These are phyloP conservation scores for Hyperoplus lanceolatus DNA, from an alignment of 2,797 vertebrate genomes.

Conservation along the genomic window DNA sequence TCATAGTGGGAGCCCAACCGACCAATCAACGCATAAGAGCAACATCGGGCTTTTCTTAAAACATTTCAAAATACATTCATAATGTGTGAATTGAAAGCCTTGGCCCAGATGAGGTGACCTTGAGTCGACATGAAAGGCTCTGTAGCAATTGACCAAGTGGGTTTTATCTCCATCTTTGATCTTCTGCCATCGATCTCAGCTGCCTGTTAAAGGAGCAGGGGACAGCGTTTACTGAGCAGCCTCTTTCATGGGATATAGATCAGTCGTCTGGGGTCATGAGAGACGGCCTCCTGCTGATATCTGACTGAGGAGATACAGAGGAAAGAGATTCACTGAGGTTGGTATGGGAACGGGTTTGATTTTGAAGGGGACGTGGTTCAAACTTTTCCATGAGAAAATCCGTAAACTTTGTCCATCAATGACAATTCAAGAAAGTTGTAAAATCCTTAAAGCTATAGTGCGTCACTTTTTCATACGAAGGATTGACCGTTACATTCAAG, in stretches of 20 bases:
- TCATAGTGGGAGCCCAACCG: neutral
- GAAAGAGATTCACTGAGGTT: slow-evolving; percentile 27
- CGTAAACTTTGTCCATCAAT: neutral
- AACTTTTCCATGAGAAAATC: slow-evolving; percentile 18
- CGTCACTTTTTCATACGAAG: no score
- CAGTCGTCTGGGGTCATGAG: slow-evolving; percentile 52
- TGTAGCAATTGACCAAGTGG: slow-evolving; percentile 58
- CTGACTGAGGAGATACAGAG: slow-evolving; percentile 56
- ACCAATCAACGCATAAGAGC: slow-evolving; percentile 6
- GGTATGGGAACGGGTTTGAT: slow-evolving; percentile 23
- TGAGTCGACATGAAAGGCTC: slow-evolving; percentile 54
- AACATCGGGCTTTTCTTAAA: no score
- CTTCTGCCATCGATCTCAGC: slow-evolving; percentile 67
- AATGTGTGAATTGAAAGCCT: slow-evolving; percentile 4
- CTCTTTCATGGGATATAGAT: slow-evolving; percentile 71
- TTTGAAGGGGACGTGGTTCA: slow-evolving; percentile 30
- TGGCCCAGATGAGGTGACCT: slow-evolving; percentile 60
- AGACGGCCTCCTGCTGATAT: slow-evolving; percentile 59
- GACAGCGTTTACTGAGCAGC: slow-evolving; percentile 57
- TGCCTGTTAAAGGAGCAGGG: slow-evolving; percentile 69
- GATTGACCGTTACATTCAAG: no score
- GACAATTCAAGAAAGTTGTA: neutral
- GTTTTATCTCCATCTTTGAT: slow-evolving; percentile 75
- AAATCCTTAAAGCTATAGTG: no score
- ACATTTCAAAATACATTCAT: no score